Evolutionary conservation across 2,888 invertebrate species (phyloP).

Genomic region (Ochropleura leucogaster): DNA sequence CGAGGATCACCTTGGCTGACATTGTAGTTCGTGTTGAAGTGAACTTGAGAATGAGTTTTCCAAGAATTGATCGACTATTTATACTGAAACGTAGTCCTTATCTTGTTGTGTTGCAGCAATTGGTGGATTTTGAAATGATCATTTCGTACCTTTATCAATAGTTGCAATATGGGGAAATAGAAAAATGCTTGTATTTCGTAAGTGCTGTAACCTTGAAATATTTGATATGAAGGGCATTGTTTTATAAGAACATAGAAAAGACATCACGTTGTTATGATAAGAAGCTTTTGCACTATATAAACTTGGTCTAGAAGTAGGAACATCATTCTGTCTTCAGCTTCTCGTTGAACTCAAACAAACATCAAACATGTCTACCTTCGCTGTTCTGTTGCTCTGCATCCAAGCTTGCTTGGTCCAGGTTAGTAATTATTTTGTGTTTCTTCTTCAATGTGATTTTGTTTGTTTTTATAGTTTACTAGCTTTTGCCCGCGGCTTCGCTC

Average conservation of each 20-base stretch:
- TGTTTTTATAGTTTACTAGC: too few species aligned
- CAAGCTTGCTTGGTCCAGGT: slow-evolving; percentile 65
- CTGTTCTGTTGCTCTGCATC: slow-evolving; percentile 43
- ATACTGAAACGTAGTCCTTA: too few species aligned
- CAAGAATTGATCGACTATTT: too few species aligned
- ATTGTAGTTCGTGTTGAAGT: too few species aligned
- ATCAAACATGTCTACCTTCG: not conserved
- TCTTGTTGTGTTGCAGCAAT: not conserved
- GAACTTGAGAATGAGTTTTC: too few species aligned
- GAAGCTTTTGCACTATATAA: slow-evolving; percentile 18
- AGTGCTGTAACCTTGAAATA: not conserved
- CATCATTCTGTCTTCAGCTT: not conserved
- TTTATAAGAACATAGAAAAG: not conserved
- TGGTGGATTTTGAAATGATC: not conserved
- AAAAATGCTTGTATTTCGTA: slow-evolving; percentile 1
- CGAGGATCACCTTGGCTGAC: too few species aligned
- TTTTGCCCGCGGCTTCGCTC: too few species aligned
- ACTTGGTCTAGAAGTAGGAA: not conserved
- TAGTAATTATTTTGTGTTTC: not conserved
- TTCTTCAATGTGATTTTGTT: too few species aligned
- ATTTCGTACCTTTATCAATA: not conserved
- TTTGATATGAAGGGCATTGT: not conserved
- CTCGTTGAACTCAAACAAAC: not conserved
- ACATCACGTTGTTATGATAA: slow-evolving; percentile 1
- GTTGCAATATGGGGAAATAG: not conserved